phyloP scores from a whole-genome alignment of 2,797 vertebrate species.

The Alfaro cultratus region DNA sequence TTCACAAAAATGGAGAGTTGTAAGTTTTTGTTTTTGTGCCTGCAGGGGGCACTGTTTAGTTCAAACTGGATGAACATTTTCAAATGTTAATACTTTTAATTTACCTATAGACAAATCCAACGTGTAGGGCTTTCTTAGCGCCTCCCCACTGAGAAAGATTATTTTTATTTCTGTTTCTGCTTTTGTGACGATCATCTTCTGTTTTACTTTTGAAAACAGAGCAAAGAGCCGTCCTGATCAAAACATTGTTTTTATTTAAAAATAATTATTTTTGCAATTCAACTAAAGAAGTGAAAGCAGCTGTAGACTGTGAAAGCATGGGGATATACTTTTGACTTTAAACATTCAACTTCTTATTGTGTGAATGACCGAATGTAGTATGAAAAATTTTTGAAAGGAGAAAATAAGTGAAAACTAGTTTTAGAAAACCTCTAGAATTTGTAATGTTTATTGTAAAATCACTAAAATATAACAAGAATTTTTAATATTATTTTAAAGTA shows the following conservation, averaged over 20 bases:
- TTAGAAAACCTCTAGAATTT: neutral
- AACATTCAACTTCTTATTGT: neutral
- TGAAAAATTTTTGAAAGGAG: neutral
- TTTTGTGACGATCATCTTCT: neutral
- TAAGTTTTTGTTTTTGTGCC: neutral
- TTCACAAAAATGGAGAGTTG: no score
- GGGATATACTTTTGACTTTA: neutral
- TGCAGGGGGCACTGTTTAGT: neutral
- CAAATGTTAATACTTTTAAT: neutral
- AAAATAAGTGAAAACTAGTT: neutral
- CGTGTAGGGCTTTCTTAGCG: neutral
- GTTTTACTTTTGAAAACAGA: no score
- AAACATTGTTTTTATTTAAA: neutral
- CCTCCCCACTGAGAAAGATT: neutral
- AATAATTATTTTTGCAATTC: neutral
- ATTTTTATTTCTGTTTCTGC: neutral
- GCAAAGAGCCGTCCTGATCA: neutral
- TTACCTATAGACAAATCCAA: neutral
- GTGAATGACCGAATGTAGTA: neutral
- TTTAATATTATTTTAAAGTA: no score
- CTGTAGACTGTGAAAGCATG: slow-evolving; percentile 44
- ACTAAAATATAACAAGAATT: neutral
- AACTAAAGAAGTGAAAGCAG: slow-evolving; percentile 6
- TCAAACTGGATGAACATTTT: neutral
- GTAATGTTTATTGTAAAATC: neutral